These are phyloP conservation scores for Fragum whitleyi DNA, from an alignment of 2,888 invertebrate species.

Conservation along the genomic window DNA sequence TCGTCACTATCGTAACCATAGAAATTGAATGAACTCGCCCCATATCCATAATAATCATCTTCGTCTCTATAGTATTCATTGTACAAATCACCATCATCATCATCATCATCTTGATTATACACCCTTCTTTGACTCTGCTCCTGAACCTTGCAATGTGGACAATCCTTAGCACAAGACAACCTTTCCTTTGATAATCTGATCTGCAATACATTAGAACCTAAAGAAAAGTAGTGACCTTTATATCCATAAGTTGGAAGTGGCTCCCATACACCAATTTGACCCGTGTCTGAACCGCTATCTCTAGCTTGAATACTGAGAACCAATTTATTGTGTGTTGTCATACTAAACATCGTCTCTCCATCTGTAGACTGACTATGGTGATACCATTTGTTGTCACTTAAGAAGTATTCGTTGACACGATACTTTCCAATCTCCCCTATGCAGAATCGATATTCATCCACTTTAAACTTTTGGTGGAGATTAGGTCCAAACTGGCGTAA, in stretches of 20 bases:
- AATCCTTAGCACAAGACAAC: slow-evolving; percentile 34
- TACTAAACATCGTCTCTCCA: background rate
- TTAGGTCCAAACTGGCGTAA: slow-evolving; percentile 12
- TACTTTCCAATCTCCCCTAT: background rate
- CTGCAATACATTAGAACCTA: background rate
- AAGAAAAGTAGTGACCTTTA: background rate
- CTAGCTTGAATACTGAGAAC: background rate
- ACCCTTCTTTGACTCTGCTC: background rate
- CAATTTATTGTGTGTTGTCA: background rate
- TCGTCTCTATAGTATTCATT: background rate
- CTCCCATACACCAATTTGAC: background rate
- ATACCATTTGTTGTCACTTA: slow-evolving; percentile 26
- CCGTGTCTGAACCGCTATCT: too few relatives aligned
- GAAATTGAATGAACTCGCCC: background rate
- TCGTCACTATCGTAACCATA: slow-evolving; percentile 5
- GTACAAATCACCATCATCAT: background rate
- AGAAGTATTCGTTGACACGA: background rate
- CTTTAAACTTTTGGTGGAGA: background rate
- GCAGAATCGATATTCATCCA: background rate
- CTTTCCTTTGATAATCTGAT: slow-evolving; percentile 21
- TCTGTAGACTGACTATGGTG: background rate
- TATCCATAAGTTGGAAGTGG: background rate
- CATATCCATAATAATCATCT: background rate
- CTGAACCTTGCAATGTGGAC: slow-evolving; percentile 46
- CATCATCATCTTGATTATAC: background rate